Evolutionary conservation across 2,888 invertebrate genomes (phyloP).

Genomic region (Plebejus melissa): DNA sequence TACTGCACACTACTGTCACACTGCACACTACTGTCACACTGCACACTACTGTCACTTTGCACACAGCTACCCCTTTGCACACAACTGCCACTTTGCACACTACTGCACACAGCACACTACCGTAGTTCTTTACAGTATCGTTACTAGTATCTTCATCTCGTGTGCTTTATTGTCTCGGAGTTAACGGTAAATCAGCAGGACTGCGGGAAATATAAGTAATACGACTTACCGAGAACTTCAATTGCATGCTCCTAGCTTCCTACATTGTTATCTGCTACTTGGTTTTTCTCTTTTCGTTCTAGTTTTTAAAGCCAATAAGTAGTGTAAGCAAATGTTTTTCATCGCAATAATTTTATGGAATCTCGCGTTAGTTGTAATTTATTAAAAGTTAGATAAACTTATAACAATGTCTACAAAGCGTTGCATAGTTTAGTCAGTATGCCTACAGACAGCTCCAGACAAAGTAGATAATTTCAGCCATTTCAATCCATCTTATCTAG

Average conservation of each 20-base stretch:
- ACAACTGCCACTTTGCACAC: neutral
- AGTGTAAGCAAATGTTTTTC: neutral
- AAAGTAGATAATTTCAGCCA: neutral
- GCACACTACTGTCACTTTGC: neutral
- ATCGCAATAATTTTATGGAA: neutral
- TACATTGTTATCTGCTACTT: neutral
- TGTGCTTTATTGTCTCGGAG: neutral
- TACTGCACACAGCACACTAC: neutral
- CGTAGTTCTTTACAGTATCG: neutral
- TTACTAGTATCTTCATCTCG: neutral
- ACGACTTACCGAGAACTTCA: slow-evolving; percentile 3
- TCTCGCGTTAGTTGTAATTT: neutral
- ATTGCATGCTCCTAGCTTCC: neutral
- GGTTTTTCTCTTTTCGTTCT: neutral
- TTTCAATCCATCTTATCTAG: neutral
- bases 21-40: neutral
- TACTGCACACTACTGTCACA: neutral
- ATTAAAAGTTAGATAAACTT: too few relatives aligned
- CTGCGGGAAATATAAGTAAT: slow-evolving; percentile 1
- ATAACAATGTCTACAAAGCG: too few relatives aligned
- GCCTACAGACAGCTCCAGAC: neutral
- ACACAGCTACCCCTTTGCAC: neutral
- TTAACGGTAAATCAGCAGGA: neutral
- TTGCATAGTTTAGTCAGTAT: neutral
- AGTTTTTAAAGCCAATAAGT: neutral